These are phyloP conservation scores for Karalla daura DNA, from an alignment of 2,797 vertebrate genomes.

Conservation along the genomic window DNA sequence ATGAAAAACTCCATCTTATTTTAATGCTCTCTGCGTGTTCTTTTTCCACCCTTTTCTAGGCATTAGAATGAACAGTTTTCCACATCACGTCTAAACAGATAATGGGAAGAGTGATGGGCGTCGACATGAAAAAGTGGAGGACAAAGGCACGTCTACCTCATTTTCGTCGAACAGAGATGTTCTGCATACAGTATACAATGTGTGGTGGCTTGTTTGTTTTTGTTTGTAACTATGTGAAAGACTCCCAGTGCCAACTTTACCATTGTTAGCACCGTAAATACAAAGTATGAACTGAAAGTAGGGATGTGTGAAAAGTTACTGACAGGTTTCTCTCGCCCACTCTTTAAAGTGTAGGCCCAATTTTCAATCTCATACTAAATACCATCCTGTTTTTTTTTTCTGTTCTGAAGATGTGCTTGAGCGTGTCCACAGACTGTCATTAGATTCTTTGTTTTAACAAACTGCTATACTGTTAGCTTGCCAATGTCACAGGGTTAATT, in stretches of 20 bases:
- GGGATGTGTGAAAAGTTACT: constrained; percentile 2
- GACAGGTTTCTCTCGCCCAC: constrained; percentile 4
- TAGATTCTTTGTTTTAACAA: constrained; percentile 53
- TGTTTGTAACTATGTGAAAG: constrained; percentile 14
- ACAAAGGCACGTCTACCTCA: constrained; percentile 84
- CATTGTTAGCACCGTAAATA: constrained; percentile 15
- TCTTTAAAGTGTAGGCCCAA: background rate
- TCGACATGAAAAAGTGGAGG: constrained; percentile 60
- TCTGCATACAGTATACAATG: constrained; percentile 70
- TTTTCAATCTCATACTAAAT: background rate
- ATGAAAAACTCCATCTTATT: constrained; percentile 11
- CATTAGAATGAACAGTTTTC: constrained; percentile 84
- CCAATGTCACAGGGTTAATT: constrained; percentile 79
- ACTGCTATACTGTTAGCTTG: constrained; percentile 51
- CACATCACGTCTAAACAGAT: constrained; percentile 52
- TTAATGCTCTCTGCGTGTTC: constrained; percentile 83
- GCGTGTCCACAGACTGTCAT: constrained; percentile 19
- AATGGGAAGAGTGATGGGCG: background rate
- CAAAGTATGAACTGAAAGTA: constrained; percentile 10
- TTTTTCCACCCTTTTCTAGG: constrained; percentile 84
- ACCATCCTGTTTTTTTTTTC: background rate
- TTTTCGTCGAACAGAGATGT: constrained; percentile 80
- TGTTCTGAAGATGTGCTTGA: constrained; percentile 5
- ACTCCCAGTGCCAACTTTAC: constrained; percentile 1
- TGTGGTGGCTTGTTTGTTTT: constrained; percentile 32